Percentiles rank a stretch among this genome's conserved stretches.
These are phyloP conservation scores for Mycteria americana DNA, from an alignment of 2,797 vertebrate genomes.

Conservation along the genomic window DNA sequence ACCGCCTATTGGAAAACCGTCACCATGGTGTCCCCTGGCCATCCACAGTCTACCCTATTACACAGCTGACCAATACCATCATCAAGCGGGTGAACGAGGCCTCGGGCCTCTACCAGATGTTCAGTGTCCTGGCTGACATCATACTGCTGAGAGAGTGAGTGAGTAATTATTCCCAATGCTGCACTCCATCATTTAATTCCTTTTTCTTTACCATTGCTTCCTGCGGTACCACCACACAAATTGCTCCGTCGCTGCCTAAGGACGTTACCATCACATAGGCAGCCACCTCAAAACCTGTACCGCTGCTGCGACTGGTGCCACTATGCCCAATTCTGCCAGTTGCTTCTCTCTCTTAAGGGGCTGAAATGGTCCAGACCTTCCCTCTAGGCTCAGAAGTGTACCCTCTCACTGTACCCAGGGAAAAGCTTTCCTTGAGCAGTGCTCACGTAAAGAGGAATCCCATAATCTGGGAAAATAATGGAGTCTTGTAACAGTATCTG, in stretches of 20 bases:
- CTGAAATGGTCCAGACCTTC: background rate
- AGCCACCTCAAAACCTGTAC: background rate
- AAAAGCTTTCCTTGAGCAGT: background rate
- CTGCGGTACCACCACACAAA: background rate
- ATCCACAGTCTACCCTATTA: conserved; percentile 72
- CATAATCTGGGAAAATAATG: background rate
- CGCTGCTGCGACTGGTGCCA: background rate
- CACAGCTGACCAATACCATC: conserved; percentile 87
- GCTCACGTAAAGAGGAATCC: background rate
- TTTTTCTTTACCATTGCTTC: background rate
- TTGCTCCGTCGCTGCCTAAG: background rate
- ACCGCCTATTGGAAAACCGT: conserved; percentile 87
- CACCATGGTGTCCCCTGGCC: conserved; percentile 88
- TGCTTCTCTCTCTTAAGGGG: background rate
- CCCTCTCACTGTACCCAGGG: background rate
- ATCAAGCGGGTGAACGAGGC: conserved; percentile 90
- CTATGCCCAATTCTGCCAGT: background rate
- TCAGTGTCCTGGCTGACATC: conserved; percentile 88
- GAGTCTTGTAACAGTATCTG: background rate
- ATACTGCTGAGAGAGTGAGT: conserved; percentile 86
- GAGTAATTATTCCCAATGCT: conserved; percentile 23
- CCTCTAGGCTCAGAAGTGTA: background rate
- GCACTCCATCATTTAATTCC: background rate
- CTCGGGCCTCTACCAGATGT: conserved; percentile 97
- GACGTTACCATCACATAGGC: accelerated